Evolutionary conservation across 2,797 vertebrate genomes (phyloP).

Genomic region (Urophycis tenuis): DNA sequence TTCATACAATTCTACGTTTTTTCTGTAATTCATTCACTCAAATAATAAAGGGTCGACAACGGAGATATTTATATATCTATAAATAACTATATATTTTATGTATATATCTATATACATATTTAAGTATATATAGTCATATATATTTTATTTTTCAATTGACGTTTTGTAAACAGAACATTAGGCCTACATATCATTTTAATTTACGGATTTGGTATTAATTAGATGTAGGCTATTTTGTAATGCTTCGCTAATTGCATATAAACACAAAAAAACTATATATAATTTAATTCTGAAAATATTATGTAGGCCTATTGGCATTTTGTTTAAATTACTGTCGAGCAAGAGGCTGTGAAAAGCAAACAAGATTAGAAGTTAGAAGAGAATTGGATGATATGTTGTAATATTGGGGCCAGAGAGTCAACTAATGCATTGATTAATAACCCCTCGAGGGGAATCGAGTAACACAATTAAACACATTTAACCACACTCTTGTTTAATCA

Average conservation of each 20-base stretch:
- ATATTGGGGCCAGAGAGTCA: too few relatives aligned
- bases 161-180: not conserved
- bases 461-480: not conserved
- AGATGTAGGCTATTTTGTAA: not conserved
- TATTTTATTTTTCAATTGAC: not conserved
- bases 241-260: too few relatives aligned
- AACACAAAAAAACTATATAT: not conserved
- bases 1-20: not conserved
- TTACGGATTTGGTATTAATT: too few relatives aligned
- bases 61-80: not conserved
- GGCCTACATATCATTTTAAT: too few relatives aligned
- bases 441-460: not conserved
- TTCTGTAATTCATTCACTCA: not conserved
- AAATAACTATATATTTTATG: too few relatives aligned
- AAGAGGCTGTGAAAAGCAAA: not conserved
- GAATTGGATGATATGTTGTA: not conserved
- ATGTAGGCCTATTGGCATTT: not conserved
- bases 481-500: not conserved
- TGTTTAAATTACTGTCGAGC: too few relatives aligned
- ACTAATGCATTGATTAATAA: not conserved
- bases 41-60: not conserved
- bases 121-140: too few relatives aligned
- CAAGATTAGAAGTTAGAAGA: not conserved
- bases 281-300: not conserved
- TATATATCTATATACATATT: too few relatives aligned